Evolutionary conservation across 1,140 invertebrate species (phyloP).

Genomic region (Tyrophagus putrescentiae): DNA sequence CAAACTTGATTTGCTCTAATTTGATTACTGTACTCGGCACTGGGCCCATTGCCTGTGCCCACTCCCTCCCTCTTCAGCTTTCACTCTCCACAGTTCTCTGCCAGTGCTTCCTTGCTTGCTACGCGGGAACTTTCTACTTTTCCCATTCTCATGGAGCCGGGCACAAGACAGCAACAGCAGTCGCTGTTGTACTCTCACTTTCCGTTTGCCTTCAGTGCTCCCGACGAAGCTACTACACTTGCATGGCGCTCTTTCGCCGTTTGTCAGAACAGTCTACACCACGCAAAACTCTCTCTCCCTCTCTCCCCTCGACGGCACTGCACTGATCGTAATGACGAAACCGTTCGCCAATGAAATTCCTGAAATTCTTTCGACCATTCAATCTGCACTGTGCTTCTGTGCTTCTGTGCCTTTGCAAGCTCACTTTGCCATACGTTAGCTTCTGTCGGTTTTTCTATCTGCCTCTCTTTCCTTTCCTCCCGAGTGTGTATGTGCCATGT

Average conservation of each 20-base stretch:
- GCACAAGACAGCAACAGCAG: no score
- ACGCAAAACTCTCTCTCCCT: neutral
- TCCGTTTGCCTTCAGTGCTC: neutral
- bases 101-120: no score
- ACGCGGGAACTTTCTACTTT: no score
- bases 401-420: neutral
- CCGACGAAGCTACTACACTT: neutral
- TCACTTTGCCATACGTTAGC: no score
- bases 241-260: no score
- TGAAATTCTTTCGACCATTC: conserved; percentile 14
- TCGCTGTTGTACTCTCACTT: no score
- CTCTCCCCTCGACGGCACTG: neutral
- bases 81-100: no score
- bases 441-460: no score
- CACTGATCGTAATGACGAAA: conserved; percentile 4
- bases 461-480: no score
- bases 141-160: no score
- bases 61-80: no score
- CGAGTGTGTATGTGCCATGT: neutral
- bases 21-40: conserved; percentile 9
- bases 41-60: no score
- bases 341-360: conserved; percentile 12
- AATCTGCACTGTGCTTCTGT: conserved; percentile 12
- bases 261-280: neutral
- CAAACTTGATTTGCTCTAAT: conserved; percentile 14